Base-by-base conservation (phyloP, 2,113 vertebrate species). In the Crocuta crocuta region DNA sequence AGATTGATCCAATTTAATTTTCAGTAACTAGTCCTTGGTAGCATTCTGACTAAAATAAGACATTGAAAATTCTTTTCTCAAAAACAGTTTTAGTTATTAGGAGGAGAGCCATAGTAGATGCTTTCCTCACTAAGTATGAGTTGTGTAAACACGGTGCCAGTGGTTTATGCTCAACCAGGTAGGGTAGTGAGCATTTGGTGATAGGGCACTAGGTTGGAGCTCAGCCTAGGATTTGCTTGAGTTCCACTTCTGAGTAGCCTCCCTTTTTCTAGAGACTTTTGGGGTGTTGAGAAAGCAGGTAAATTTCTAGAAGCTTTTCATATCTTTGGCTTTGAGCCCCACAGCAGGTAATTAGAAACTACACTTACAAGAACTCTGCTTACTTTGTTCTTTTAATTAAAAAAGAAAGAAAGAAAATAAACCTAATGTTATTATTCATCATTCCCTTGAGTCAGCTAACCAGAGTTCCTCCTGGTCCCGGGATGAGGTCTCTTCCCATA, bases 1-100 rank as follows among this genome's bases (percentile, higher is more conserved):
- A 89, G 4, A 55, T 13, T 43, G 15, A 78, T 31, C 9, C 43
- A 74, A 76, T 95, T 90, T 85, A 89, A 92, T 91, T 53, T 94
- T 92, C 23, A 94, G 35, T 74, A 82, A 55, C 66, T 74, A 28
- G 33, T 1, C 6, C 68, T 91, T 92, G 50, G 9, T 53, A 89
- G 2, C n/a, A 82, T 63, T 92, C 39, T 70, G 92, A 76, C 12
- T 45, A n/a, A 97, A 96, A 87, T 50, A 82, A 90, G 85, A 91
- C 16, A 97, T 68, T 74, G 39, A 96, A 96, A 81, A 63, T 10
- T 71, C 31, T 19, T 66, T 71, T 61, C 92, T 16, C 70, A 63
- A 84, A 85, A 63, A 68, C 17, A 16, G 48, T n/a, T 68, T 45
- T 53, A 83, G 73, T 13, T 89, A 7, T 93, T 48, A 79, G 43